Evolutionary conservation across 2,113 vertebrate genomes (phyloP).

Genomic region (Tachysurus vachellii): DNA sequence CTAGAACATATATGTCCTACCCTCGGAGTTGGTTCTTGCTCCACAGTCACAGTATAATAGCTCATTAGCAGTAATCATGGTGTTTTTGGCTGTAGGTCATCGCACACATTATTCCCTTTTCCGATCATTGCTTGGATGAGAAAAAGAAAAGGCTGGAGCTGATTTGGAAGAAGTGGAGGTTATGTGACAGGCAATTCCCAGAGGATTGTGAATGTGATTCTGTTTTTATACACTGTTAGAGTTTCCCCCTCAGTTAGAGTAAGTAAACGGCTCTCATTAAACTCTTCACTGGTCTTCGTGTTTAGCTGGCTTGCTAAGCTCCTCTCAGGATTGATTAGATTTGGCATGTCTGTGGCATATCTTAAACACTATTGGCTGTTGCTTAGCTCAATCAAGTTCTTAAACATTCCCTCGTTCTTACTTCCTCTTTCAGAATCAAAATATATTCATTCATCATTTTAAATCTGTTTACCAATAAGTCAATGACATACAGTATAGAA

Average conservation of each 20-base stretch:
- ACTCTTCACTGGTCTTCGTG: not conserved
- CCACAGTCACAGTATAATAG: not conserved
- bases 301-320: not conserved
- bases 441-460: not conserved
- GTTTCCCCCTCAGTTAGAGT: not conserved
- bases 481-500: not conserved
- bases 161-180: not conserved
- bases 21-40: not conserved
- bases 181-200: not conserved
- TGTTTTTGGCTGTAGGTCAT: not conserved
- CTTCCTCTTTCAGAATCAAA: not conserved
- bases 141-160: not conserved
- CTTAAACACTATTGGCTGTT: not conserved
- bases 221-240: not conserved
- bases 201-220: not conserved
- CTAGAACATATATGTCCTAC: not conserved
- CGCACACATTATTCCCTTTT: not conserved
- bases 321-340: not conserved
- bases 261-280: not conserved
- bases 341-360: not conserved
- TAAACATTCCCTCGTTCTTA: not conserved
- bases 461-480: not conserved
- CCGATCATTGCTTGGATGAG: not conserved
- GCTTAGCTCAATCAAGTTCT: not conserved
- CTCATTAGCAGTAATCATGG: not conserved